Evolutionary conservation across 2,888 invertebrate genomes (phyloP).

Genomic region (Pollenia angustigena): DNA sequence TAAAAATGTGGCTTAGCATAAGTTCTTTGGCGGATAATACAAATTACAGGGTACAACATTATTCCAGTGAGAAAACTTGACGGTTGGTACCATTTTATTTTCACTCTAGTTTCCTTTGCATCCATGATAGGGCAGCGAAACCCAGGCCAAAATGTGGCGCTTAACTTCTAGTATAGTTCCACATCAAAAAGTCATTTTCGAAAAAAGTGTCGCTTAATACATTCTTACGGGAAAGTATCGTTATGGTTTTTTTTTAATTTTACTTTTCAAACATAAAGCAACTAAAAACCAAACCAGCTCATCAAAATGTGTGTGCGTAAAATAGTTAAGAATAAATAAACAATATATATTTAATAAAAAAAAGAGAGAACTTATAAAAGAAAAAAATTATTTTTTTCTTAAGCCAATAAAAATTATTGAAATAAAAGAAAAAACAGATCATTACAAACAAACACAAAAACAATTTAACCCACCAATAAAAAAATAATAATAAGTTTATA

Average conservation of each 20-base stretch:
- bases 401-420: constrained; percentile 36
- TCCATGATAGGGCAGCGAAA: no score
- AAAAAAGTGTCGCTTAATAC: no score
- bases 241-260: neutral
- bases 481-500: constrained; percentile 57
- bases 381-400: constrained; percentile 45
- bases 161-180: no score
- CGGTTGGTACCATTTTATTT: no score
- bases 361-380: constrained; percentile 38
- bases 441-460: constrained; percentile 40
- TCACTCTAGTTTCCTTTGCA: no score
- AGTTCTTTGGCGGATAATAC: no score
- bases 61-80: no score
- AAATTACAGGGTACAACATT: no score
- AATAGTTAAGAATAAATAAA: constrained; percentile 66
- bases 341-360: constrained; percentile 22
- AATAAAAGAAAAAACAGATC: constrained; percentile 22
- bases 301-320: constrained; percentile 73
- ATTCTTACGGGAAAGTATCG: no score
- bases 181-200: no score
- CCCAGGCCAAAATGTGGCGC: no score
- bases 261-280: constrained; percentile 24
- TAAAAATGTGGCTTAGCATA: no score
- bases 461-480: constrained; percentile 63
- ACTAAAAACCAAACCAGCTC: constrained; percentile 61